These are phyloP conservation scores for Sebastes steindachneri DNA, from an alignment of 2,797 vertebrate genomes.

Conservation along the genomic window DNA sequence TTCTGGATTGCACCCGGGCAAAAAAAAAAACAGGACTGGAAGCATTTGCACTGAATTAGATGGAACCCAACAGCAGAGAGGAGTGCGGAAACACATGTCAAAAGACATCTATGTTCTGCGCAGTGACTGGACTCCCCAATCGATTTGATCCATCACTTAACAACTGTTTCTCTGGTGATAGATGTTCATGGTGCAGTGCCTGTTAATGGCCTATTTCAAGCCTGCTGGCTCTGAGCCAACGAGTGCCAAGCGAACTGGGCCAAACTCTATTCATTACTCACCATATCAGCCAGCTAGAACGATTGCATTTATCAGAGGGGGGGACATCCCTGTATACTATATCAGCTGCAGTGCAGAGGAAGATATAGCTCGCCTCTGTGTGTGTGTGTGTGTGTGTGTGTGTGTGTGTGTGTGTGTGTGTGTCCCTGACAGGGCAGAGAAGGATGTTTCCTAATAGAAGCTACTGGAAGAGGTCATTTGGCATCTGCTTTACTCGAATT, in stretches of 20 bases:
- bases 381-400: background rate
- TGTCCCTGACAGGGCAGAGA: background rate
- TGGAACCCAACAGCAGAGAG: background rate
- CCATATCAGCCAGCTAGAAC: background rate
- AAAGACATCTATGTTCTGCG: background rate
- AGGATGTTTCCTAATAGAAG: background rate
- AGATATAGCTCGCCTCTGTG: background rate
- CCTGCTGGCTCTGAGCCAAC: background rate
- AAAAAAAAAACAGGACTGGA: background rate
- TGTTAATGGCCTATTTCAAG: slow-evolving; percentile 14
- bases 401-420: background rate
- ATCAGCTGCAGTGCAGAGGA: background rate
- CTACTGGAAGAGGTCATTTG: background rate
- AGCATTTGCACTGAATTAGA: background rate
- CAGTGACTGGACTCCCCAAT: background rate
- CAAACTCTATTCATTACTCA: background rate
- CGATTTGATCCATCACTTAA: background rate
- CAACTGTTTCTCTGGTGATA: background rate
- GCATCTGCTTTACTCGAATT: background rate
- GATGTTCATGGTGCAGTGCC: background rate
- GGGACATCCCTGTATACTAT: background rate
- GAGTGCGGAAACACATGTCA: background rate
- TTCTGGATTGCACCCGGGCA: background rate
- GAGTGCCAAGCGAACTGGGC: background rate
- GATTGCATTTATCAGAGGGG: slow-evolving; percentile 4